Evolutionary conservation across 2,797 vertebrate genomes (phyloP).

Genomic region (Chaenodraco wilsoni): DNA sequence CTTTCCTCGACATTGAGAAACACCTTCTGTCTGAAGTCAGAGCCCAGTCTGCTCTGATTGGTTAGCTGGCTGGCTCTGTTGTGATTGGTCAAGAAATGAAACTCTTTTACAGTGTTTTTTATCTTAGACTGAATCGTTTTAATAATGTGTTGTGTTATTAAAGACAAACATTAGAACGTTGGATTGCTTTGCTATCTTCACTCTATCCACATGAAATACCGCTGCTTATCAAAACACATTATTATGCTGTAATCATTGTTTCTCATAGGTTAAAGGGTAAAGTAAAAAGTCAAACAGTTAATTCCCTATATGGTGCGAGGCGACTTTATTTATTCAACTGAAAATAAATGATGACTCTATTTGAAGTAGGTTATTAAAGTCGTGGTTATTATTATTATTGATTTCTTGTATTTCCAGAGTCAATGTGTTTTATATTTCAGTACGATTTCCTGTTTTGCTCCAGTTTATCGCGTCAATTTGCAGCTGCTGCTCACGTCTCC

Average conservation of each 20-base stretch:
- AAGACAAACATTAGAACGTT: conserved; percentile 4
- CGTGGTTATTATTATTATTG: too few relatives aligned
- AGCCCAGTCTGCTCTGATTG: too few relatives aligned
- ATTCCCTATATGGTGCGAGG: background rate
- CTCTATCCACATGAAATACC: conserved; percentile 13
- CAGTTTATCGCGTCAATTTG: background rate
- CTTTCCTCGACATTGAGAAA: too few relatives aligned
- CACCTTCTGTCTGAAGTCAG: too few relatives aligned
- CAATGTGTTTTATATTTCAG: background rate
- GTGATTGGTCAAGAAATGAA: background rate
- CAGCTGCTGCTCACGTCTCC: background rate
- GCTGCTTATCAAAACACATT: background rate
- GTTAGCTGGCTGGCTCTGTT: too few relatives aligned
- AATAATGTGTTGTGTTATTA: background rate
- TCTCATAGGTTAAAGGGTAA: background rate
- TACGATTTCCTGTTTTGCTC: background rate
- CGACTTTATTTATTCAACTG: conserved; percentile 2
- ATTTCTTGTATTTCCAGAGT: background rate
- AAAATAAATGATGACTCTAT: background rate
- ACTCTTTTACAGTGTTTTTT: conserved; percentile 4
- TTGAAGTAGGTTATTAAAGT: background rate
- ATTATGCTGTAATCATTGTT: background rate
- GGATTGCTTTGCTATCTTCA: conserved; percentile 7
- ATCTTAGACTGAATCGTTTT: background rate
- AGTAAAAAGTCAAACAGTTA: conserved; percentile 4